Base-by-base conservation (phyloP, 2,113 vertebrate species). In the Chaetura pelagica region DNA sequence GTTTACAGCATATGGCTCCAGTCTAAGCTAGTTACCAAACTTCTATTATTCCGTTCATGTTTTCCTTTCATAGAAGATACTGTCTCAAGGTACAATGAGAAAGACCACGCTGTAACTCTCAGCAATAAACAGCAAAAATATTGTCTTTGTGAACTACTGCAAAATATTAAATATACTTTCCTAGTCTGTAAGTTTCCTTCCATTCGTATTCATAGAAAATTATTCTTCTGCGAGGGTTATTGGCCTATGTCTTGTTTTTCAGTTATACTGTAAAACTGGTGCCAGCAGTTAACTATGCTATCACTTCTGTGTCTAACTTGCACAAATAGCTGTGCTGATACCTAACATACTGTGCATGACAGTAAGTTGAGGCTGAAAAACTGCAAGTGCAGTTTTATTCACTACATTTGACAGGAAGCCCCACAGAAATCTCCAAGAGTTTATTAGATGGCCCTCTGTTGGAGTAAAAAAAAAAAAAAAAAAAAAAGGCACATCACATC, bases 71-170 rank as follows among this genome's bases (percentile, higher is more conserved):
- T 14, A 40, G 80, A 87, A 69, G 16, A 79, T 83, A 57, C 23
- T 55, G 71, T 71, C 64, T 71, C 29, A 51, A 91, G 77, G 55
- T 49, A 51, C 95, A 94, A 87, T 75, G 77, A 85, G 74, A 90
- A 79, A 68, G 29, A n/a, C 68, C 72, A 3, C 38, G 64, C 68
- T 81, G 34, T 58, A 84, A 78, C 78, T 96, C 57, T 81, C 22
- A 90, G 78, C 85, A 81, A 85, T 77, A 83, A 84, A 67, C 62
- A 79, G 68, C 48, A 84, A 64, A 89, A 92, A 66, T 21, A 15
- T 30, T 81, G 63, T 46, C 76, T 87, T 77, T 59, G 44, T 77
- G 40, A 92, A 74, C 66, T 18, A 58, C 61, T 68, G n/a, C 38
- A 72, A 93, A 90, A 66, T 49, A 93, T 42, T 62, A 79, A 78